phyloP scores from a whole-genome alignment of 2,888 invertebrate genomes.

The Archips xylosteana region DNA sequence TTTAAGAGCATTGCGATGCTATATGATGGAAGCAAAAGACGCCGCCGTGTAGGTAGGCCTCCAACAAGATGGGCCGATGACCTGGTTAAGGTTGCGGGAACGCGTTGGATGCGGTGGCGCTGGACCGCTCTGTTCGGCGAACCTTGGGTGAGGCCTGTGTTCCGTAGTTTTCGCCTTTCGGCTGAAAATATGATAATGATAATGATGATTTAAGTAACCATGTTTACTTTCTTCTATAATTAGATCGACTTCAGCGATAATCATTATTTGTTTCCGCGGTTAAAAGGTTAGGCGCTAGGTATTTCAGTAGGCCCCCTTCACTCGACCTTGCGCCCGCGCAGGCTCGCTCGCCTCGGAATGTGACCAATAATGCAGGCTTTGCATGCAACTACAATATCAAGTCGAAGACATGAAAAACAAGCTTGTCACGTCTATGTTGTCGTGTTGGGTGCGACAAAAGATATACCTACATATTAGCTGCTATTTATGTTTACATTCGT shows the following conservation, averaged over 20 bases:
- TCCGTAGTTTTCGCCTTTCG: no score
- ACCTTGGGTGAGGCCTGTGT: no score
- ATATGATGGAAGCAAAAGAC: no score
- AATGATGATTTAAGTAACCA: no score
- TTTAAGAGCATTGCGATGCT: no score
- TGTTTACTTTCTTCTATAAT: background rate
- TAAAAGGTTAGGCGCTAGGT: constrained; percentile 31
- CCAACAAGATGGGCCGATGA: no score
- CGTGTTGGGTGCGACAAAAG: background rate
- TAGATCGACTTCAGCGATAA: background rate
- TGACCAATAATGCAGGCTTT: constrained; percentile 69
- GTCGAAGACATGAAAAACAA: constrained; percentile 22
- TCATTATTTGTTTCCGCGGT: constrained; percentile 6
- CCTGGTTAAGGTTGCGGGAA: no score
- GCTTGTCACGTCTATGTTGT: constrained; percentile 10
- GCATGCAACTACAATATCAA: constrained; percentile 60
- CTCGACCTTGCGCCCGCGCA: constrained; percentile 78
- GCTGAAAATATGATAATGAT: no score
- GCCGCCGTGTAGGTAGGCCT: no score
- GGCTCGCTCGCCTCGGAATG: constrained; percentile 76
- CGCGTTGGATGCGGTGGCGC: no score
- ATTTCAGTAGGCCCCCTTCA: constrained; percentile 66
- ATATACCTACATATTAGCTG: background rate
- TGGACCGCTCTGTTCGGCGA: no score
- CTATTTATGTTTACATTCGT: no score